phyloP scores from a whole-genome alignment of 1,140 invertebrate genomes.

The Apis laboriosa region DNA sequence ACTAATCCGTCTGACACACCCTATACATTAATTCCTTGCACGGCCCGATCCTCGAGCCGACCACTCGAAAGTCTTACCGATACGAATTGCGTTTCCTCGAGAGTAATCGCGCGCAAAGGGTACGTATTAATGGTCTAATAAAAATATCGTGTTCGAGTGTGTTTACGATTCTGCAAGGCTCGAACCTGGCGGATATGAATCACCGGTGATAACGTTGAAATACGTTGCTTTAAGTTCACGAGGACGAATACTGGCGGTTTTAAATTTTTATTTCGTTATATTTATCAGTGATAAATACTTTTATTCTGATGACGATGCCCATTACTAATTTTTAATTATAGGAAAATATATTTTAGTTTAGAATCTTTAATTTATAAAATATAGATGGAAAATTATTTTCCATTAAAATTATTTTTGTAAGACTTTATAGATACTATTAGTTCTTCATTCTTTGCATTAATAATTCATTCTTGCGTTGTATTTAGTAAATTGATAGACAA shows the following conservation, averaged over 20 bases:
- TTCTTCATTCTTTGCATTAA: too few relatives aligned
- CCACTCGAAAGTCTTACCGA: constrained; percentile 52
- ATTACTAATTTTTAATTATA: too few relatives aligned
- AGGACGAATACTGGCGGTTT: neutral
- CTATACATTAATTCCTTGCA: constrained; percentile 72
- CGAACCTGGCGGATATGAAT: neutral
- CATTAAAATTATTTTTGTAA: too few relatives aligned
- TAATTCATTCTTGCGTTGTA: too few relatives aligned
- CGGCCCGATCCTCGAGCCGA: constrained; percentile 14
- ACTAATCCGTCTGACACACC: constrained; percentile 70
- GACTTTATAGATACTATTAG: too few relatives aligned
- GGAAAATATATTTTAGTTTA: too few relatives aligned
- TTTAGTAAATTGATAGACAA: too few relatives aligned
- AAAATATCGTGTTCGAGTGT: neutral
- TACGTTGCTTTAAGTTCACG: too few relatives aligned
- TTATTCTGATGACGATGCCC: too few relatives aligned
- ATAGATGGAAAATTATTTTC: too few relatives aligned
- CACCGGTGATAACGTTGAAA: neutral
- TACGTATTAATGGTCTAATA: neutral
- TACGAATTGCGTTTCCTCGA: constrained; percentile 45
- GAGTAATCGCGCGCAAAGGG: constrained; percentile 14
- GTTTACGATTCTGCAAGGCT: neutral
- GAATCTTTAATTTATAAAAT: too few relatives aligned
- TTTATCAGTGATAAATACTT: too few relatives aligned
- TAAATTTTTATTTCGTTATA: neutral